Base-by-base conservation (phyloP, 2,888 invertebrate genomes). In the Bugulina stolonifera region DNA sequence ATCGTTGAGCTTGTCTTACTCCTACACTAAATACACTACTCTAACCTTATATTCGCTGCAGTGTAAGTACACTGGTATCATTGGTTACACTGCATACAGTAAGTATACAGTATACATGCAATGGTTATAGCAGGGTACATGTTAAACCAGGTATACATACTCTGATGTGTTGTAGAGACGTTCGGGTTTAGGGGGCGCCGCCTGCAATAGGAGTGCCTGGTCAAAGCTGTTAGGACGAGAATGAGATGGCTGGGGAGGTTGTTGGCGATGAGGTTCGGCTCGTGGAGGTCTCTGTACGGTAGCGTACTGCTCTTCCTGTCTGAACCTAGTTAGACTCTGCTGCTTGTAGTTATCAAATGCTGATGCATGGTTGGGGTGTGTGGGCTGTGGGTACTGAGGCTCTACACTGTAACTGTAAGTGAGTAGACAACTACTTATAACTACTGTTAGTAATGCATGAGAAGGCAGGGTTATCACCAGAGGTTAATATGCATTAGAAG, bases 271-370 rank as follows among this genome's bases (percentile, higher is more conserved):
- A n/a, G 57, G 57, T 5, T 32, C 32, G 18, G 32, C 25, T 5
- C 32, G 22, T 14, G 5, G 18, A 32, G 64, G 18, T 32, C 32
- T 27, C 34, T 64, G 64, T 18, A 64, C 64, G 5, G 64, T 64
- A 5, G 64, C 64, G n/a, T 64, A 64, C 27, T 64, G 64, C n/a
- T 64, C 64, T 14, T 64, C 64, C 34, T 64, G 64, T 10, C 64
- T 25, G 34, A 64, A 64, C 32, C 32, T 64, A 10, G 25, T 22
- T 14, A 64, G 34, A 25, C 25, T 64, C n/a, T 64, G 64, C 34
- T 64, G 64, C 32, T 64, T 64, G 34, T 64, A 64, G 64, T 34
- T 64, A 27, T 64, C 64, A 32, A 64, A 64, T 14, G 64, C 64
- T 10, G 43, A 43, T 18, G 43, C 43, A 18, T 43, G 43, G 18